Conservation (phyloP, 2,888 invertebrate genomes). For the Ceraclea dissimilis region DNA sequence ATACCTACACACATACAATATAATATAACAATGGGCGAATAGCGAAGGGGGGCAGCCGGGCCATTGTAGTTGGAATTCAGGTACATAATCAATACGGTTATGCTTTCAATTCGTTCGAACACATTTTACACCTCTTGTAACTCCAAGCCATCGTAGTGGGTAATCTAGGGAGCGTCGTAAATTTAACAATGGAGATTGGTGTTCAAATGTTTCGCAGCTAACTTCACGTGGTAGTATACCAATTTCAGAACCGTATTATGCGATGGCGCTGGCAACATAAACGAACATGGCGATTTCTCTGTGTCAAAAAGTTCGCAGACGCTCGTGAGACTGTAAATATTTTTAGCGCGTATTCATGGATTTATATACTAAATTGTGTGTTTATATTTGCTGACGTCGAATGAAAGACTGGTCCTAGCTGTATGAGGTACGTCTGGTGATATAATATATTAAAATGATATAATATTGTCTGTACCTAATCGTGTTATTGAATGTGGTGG, state of each 20-base stretch:
- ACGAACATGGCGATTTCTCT: slow-evolving; percentile 1
- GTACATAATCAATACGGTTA: not conserved
- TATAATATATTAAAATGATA: too few relatives aligned
- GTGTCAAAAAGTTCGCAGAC: slow-evolving; percentile 5
- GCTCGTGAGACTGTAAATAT: slow-evolving; percentile 1
- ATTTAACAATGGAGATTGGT: not conserved
- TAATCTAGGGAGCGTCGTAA: not conserved
- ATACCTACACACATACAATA: not conserved
- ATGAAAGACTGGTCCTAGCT: not conserved
- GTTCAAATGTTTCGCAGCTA: not conserved
- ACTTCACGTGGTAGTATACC: not conserved
- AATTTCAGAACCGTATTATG: not conserved
- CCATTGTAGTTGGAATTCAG: not conserved
- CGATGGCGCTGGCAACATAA: not conserved
- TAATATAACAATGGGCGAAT: not conserved
- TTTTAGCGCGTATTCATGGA: not conserved
- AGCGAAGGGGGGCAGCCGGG: not conserved
- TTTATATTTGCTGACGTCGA: not conserved
- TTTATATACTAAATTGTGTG: not conserved
- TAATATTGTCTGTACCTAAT: too few relatives aligned
- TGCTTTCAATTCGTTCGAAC: not conserved
- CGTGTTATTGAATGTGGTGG: too few relatives aligned
- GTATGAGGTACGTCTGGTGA: not conserved
- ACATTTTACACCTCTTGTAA: too few relatives aligned
- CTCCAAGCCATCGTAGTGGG: too few relatives aligned